phyloP scores from a whole-genome alignment of 2,113 vertebrate genomes.

The Lanius ludovicianus region DNA sequence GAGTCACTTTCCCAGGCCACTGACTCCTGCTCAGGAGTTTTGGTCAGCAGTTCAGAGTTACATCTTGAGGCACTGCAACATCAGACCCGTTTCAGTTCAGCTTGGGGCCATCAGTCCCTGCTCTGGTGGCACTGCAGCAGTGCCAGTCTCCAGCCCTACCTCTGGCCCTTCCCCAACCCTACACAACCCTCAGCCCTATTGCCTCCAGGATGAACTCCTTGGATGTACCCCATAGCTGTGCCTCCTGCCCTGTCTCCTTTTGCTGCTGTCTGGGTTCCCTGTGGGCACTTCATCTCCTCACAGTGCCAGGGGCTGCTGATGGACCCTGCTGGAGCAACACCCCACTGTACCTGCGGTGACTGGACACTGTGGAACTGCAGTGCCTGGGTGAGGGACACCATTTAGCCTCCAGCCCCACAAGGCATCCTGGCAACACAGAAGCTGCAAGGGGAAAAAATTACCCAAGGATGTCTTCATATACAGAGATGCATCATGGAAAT shows the following conservation, averaged over 20 bases:
- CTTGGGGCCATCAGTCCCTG: background rate
- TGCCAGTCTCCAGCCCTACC: background rate
- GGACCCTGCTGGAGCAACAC: background rate
- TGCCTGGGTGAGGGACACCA: background rate
- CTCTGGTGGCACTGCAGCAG: background rate
- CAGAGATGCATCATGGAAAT: background rate
- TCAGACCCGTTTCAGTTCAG: background rate
- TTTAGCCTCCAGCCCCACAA: too few relatives aligned
- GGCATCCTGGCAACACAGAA: background rate
- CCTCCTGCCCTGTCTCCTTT: background rate
- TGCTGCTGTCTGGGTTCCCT: background rate
- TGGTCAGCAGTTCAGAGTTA: background rate
- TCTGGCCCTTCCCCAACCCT: background rate
- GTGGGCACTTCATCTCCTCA: background rate
- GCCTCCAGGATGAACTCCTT: background rate
- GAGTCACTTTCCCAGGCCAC: background rate
- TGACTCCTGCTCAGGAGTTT: background rate
- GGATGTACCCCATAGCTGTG: background rate
- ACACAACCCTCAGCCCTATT: background rate
- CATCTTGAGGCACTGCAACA: fast-evolving
- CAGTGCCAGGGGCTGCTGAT: background rate
- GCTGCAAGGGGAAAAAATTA: background rate
- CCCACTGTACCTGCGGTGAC: fast-evolving
- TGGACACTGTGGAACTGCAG: fast-evolving
- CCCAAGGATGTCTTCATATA: background rate